These are phyloP conservation scores for Ovibos moschatus DNA, from an alignment of 2,113 vertebrate species.

Conservation along the genomic window DNA sequence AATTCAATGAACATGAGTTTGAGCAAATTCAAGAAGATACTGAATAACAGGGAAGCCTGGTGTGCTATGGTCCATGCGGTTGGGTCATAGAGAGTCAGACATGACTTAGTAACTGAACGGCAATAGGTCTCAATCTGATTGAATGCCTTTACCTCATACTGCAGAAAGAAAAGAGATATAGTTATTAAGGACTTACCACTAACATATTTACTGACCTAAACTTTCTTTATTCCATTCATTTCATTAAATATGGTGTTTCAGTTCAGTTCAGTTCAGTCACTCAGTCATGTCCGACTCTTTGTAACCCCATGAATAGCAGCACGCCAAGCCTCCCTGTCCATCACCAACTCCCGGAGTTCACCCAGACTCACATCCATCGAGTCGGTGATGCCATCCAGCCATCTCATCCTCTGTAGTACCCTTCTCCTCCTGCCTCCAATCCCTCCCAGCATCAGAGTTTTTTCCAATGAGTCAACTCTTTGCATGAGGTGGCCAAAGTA, in stretches of 20 bases:
- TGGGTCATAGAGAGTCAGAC: neutral
- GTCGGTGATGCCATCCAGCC: no score
- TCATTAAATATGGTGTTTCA: neutral
- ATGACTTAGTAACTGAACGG: neutral
- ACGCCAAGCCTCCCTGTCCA: no score
- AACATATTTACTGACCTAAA: neutral
- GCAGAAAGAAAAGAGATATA: neutral
- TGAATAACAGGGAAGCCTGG: neutral
- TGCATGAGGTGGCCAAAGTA: no score
- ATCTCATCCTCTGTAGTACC: no score
- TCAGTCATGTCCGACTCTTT: no score
- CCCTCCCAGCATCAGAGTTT: no score
- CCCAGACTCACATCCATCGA: accelerated
- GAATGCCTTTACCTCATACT: neutral
- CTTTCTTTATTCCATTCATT: neutral
- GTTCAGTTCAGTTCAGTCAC: no score
- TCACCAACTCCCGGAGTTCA: no score
- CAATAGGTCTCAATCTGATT: neutral
- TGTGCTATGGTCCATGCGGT: neutral
- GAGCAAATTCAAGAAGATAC: neutral
- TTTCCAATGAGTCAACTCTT: no score
- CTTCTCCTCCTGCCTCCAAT: no score
- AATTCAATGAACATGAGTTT: neutral
- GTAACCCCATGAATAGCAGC: no score
- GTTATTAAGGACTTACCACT: neutral